Percentiles rank a stretch among this genome's conserved stretches.
These are phyloP conservation scores for Manis crassicaudata DNA, from an alignment of 2,797 vertebrate genomes.

Conservation along the genomic window DNA sequence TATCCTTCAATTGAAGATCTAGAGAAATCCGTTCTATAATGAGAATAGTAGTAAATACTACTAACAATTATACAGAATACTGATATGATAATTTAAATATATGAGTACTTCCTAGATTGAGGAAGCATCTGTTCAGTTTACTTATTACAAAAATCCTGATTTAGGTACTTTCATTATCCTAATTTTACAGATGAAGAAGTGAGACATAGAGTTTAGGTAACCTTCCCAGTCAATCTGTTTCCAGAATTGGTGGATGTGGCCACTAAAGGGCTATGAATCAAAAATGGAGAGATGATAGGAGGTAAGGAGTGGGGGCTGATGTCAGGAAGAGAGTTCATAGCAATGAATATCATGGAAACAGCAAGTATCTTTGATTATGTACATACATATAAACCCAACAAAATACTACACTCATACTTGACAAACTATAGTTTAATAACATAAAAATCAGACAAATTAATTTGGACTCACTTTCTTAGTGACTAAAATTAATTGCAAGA, in stretches of 20 bases:
- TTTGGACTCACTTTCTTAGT: too few relatives aligned
- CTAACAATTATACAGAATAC: background rate
- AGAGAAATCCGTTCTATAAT: background rate
- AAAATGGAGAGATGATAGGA: background rate
- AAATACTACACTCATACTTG: background rate
- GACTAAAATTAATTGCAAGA: background rate
- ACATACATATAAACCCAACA: background rate
- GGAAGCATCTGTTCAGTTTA: background rate
- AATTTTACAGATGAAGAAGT: background rate
- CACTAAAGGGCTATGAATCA: background rate
- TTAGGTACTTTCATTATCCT: background rate
- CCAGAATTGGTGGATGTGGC: background rate
- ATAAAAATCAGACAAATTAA: background rate
- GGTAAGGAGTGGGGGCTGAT: background rate
- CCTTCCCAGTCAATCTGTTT: background rate
- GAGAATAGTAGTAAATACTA: background rate
- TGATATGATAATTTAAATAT: background rate
- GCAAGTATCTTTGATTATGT: background rate
- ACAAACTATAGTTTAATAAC: background rate
- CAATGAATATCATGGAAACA: background rate
- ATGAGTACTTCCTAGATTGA: background rate
- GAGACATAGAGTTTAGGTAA: background rate
- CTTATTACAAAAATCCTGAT: constrained; percentile 12
- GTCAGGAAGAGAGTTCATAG: background rate
- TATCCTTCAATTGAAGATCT: background rate